phyloP scores from a whole-genome alignment of 92 coral and sea anemone genomes.

The Porites evermanni region DNA sequence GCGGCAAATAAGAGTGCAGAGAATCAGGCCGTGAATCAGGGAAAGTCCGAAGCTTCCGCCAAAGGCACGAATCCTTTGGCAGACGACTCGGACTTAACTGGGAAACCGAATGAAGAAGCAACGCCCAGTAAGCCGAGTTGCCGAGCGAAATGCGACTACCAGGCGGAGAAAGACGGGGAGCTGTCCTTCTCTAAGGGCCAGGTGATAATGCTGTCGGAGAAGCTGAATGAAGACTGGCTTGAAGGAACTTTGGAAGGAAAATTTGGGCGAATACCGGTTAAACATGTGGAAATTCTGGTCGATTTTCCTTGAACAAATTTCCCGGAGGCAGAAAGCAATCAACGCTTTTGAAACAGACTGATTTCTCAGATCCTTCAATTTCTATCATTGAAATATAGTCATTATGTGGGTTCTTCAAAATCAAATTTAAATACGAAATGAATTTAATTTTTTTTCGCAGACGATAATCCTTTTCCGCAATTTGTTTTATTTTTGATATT shows the following conservation, averaged over 20 bases:
- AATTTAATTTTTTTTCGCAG: neutral
- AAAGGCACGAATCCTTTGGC: conserved; percentile 93
- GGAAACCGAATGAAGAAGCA: conserved; percentile 29
- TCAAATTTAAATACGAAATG: neutral
- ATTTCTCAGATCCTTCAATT: neutral
- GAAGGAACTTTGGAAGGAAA: conserved; percentile 89
- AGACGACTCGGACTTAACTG: conserved; percentile 59
- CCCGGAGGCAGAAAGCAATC: neutral
- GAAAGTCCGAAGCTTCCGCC: conserved; percentile 77
- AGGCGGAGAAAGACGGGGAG: conserved; percentile 77
- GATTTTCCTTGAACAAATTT: conserved; percentile 49
- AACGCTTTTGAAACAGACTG: conserved; percentile 15
- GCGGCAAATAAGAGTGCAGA: conserved; percentile 16
- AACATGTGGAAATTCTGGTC: conserved; percentile 69
- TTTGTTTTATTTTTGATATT: neutral
- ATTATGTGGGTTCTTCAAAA: neutral
- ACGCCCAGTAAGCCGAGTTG: conserved; percentile 74
- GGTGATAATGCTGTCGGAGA: conserved; percentile 70
- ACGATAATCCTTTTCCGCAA: neutral
- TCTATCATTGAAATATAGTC: conserved; percentile 19
- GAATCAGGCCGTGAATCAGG: conserved; percentile 43
- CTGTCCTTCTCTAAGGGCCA: conserved; percentile 76
- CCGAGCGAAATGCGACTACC: conserved; percentile 76
- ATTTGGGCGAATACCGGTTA: conserved; percentile 67
- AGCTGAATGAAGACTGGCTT: conserved; percentile 62